Percentiles rank a stretch among this genome's conserved stretches.
Evolutionary conservation across 2,797 vertebrate genomes (phyloP).

Genomic region (Darevskia mixta): DNA sequence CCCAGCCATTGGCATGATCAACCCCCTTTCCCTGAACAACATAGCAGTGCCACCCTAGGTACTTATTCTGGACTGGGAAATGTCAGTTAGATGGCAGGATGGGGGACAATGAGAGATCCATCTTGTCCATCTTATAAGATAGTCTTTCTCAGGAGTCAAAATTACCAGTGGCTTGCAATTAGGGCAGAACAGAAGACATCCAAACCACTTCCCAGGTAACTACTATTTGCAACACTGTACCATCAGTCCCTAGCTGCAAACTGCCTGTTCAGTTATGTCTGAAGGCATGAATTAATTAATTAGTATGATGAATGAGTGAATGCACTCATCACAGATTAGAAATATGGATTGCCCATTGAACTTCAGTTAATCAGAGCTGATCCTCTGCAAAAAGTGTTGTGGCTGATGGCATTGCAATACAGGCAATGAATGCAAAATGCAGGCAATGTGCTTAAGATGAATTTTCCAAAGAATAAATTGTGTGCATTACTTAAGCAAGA

Average conservation of each 20-base stretch:
- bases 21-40: too few species aligned
- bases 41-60: not conserved
- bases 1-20: not conserved
- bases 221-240: not conserved
- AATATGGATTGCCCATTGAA: constrained; percentile 10
- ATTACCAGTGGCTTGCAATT: not conserved
- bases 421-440: constrained; percentile 1
- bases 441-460: not conserved
- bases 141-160: not conserved
- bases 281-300: constrained; percentile 16
- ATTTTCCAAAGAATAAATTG: not conserved
- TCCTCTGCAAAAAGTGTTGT: not conserved
- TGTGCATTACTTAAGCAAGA: not conserved
- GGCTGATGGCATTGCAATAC: not conserved
- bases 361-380: not conserved
- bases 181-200: not conserved
- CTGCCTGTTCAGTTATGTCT: not conserved
- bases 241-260: not conserved
- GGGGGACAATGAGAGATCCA: not conserved
- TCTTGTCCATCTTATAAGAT: not conserved
- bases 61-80: not conserved
- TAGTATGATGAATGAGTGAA: constrained; percentile 3
- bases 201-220: not conserved
- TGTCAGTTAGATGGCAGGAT: not conserved
- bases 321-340: not conserved